These are phyloP conservation scores for Drosophila nr. medialis DNA, from an alignment of 2,888 invertebrate genomes.

Conservation along the genomic window DNA sequence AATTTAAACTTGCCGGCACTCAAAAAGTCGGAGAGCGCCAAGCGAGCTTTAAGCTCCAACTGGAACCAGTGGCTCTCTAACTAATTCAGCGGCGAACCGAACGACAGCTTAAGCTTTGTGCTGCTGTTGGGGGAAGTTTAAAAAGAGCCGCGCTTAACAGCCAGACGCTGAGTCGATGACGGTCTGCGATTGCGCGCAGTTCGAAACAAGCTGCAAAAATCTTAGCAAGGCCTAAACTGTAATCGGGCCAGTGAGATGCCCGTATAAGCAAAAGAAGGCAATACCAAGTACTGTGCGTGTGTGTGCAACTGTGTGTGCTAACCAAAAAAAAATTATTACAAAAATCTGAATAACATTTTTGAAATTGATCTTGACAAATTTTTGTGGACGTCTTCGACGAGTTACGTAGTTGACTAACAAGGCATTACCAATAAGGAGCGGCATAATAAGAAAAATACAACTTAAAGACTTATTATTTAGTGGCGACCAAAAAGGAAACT, in stretches of 20 bases:
- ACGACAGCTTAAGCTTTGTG: constrained; percentile 21
- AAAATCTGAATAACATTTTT: not conserved
- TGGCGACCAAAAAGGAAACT: constrained; percentile 64
- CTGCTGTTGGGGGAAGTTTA: constrained; percentile 55
- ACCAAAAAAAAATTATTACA: constrained; percentile 10
- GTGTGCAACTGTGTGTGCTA: constrained; percentile 44
- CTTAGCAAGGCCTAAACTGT: constrained; percentile 24
- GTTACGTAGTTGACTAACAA: constrained; percentile 62
- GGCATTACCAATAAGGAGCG: constrained; percentile 58
- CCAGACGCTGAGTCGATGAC: constrained; percentile 73
- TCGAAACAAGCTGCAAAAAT: constrained; percentile 50
- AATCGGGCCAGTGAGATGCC: constrained; percentile 40
- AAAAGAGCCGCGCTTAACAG: constrained; percentile 72
- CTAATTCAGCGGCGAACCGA: constrained; percentile 19
- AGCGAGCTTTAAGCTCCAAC: constrained; percentile 39
- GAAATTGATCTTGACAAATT: constrained; percentile 40
- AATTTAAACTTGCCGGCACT: constrained; percentile 5
- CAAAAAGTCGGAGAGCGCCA: not conserved
- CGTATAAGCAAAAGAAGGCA: constrained; percentile 27
- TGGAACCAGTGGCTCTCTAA: constrained; percentile 37
- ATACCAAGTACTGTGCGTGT: constrained; percentile 48
- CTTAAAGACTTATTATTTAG: constrained; percentile 25
- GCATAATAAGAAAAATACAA: constrained; percentile 30
- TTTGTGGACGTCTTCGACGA: constrained; percentile 37
- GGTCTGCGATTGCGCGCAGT: constrained; percentile 81